Evolutionary conservation across 1,140 invertebrate genomes (phyloP), one percentile per base, ranked within the genome.

Genomic region (Ooceraea biroi): DNA sequence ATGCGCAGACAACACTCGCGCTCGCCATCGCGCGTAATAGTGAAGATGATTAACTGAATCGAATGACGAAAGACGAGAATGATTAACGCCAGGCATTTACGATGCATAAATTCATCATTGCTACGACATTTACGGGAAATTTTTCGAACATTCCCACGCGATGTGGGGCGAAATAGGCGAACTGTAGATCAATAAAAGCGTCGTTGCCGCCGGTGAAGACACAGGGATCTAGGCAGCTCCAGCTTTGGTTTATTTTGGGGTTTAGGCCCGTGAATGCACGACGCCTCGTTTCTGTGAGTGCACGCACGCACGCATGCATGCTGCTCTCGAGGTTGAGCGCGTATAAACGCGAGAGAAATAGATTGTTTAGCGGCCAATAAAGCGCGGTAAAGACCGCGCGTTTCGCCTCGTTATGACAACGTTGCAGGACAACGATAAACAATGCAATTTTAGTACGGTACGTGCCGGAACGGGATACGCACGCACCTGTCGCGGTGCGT

Each of bases 211-310:
- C 22, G 44, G 58, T 17, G 19, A 76, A 27, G 50, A 61, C 36
- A 36, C 36, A 68, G 69, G 27, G 57, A 84, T 76, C 85, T 72
- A 88, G 85, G 65, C 82, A 87, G 86, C 86, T 88, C 86, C 86
- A 88, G 86, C 86, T 87, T 85, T n/a, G 50, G 85, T 83, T 88
- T 88, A 88, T 88, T 88, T 88, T 74, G 66, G 83, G 86, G 63
- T 74, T 83, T 85, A 83, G 84, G n/a, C 52, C 58, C 82, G 65
- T 50, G 58, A 73, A 85, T 66, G 83, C 60, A 76, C 63, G 41
- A n/a, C 44, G 55, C 65, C 69, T 50, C 58, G 30, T 71, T 55
- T 68, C 36, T 25, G 41, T 19, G 48, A 41, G 44, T 68, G 44
- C n/a, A 46, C 30, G 27, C 19, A 25, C 25, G 27, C 11, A 17